Base-by-base conservation (phyloP, 2,888 invertebrate species). In the Thymelicus sylvestris region DNA sequence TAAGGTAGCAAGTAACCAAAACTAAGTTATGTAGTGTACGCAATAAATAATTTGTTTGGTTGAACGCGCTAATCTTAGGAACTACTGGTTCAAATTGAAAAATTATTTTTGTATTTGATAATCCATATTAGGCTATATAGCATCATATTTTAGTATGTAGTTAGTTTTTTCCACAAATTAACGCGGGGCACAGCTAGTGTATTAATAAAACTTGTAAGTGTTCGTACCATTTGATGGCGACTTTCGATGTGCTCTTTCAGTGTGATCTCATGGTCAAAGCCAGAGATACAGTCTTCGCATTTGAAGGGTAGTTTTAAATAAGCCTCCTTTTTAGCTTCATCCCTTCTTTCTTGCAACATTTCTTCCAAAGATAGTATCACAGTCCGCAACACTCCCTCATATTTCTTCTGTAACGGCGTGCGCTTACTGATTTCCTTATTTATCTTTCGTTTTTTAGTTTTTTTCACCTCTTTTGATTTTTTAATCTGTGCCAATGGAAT, bases 251-350 rank as follows among this genome's bases (percentile, higher is more conserved):
- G 92, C 0, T 82, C 84, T 2, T 83, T 78, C 55, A 87, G 77
- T 0, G 83, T 88, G 6, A 79, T 52, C 38, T 91, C 90, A 59
- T 89, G 86, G 19, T 91, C 91, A 41, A 91, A 92, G 0, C 87
- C 91, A 0, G 83, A 82, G 0, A 92, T 82, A 67, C 92, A 92
- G 8, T 75, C 76, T 2, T 87, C 85, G 74, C 92, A 92, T 74
- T 88, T 89, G 52, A 77, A 90, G 0, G 89, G 88, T 10, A 91
- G 76, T 39, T 84, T 88, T 47, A 88, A 60, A 73, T 87, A 92
- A 0, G 80, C 79, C 7, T 80, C 80, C 2, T 82, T 87, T 0
- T 69, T 75, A 0, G 82, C 78, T 6, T 89, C 83, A 0, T 70
- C 75, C 0, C 80, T 79, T 15, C 92, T 83, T 38, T 91, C 91